Percentiles rank a stretch among this genome's conserved stretches.
These are phyloP conservation scores for Channa argus DNA, from an alignment of 2,113 vertebrate species.

Conservation along the genomic window DNA sequence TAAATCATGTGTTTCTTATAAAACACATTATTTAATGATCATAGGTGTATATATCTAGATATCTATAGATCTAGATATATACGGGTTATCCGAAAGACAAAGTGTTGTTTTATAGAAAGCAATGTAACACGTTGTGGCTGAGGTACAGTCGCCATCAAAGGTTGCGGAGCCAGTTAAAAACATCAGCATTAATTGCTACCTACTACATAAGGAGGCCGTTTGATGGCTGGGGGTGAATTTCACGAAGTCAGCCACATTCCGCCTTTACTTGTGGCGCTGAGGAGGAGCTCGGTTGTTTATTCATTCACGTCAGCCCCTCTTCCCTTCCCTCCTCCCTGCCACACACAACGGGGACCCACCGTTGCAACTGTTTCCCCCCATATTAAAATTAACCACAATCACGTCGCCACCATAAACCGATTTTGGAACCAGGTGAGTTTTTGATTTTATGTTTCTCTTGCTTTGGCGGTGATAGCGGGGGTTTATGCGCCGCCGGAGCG, in stretches of 20 bases:
- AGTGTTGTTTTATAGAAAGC: too few relatives aligned
- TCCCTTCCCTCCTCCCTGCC: slow-evolving; percentile 83
- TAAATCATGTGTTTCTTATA: background rate
- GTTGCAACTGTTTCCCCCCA: slow-evolving; percentile 70
- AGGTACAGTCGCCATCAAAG: too few relatives aligned
- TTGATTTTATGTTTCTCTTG: slow-evolving; percentile 32
- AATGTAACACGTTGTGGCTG: too few relatives aligned
- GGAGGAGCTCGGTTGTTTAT: slow-evolving; percentile 82
- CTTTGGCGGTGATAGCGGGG: slow-evolving; percentile 11
- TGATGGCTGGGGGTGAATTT: background rate
- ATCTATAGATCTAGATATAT: too few relatives aligned
- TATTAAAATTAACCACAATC: slow-evolving; percentile 72
- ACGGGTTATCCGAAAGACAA: too few relatives aligned
- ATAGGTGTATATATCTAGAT: too few relatives aligned
- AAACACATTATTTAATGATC: too few relatives aligned
- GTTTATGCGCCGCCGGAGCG: slow-evolving; percentile 30
- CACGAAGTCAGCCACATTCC: slow-evolving; percentile 44
- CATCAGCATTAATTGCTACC: background rate
- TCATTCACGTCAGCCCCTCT: slow-evolving; percentile 84
- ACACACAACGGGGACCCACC: slow-evolving; percentile 78
- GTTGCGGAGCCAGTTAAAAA: too few relatives aligned
- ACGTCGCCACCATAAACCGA: slow-evolving; percentile 84
- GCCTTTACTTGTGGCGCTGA: slow-evolving; percentile 65
- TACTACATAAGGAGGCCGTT: background rate
- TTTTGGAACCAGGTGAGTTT: slow-evolving; percentile 86